Conservation (phyloP, 2,888 invertebrate genomes). For the Lingula anatina region DNA sequence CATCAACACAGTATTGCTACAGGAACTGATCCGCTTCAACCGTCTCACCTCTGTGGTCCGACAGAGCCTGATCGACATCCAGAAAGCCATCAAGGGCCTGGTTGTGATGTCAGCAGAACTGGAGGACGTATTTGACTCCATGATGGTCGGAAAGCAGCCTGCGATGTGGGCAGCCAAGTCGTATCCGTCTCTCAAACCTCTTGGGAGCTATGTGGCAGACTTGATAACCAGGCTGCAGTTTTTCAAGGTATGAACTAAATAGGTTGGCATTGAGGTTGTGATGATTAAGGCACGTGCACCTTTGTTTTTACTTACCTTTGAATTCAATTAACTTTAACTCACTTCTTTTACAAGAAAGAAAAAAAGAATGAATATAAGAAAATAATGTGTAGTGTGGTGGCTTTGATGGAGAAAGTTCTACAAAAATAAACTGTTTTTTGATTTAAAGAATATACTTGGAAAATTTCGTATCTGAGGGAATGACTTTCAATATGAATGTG, state of each 20-base stretch:
- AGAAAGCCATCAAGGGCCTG: conserved; percentile 49
- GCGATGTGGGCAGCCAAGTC: conserved; percentile 50
- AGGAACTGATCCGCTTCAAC: conserved; percentile 50
- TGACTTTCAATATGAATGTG: no score
- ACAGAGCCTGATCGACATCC: conserved; percentile 41
- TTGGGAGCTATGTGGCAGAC: conserved; percentile 50
- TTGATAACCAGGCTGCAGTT: conserved; percentile 44
- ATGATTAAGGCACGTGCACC: no score
- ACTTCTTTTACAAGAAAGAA: neutral
- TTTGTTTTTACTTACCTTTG: no score
- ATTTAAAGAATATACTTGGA: no score
- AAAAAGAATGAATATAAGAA: neutral
- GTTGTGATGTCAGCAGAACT: conserved; percentile 49
- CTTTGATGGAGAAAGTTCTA: no score
- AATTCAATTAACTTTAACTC: neutral
- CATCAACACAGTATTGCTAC: conserved; percentile 51
- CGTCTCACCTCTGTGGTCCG: conserved; percentile 42
- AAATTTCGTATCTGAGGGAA: no score
- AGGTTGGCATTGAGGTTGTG: neutral
- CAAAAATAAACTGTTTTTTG: no score
- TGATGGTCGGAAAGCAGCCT: conserved; percentile 52
- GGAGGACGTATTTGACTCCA: conserved; percentile 50
- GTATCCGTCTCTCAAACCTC: conserved; percentile 50
- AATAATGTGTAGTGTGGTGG: neutral
- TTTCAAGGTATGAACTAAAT: conserved; percentile 36